Percentiles rank a stretch among this genome's conserved stretches.
These are phyloP conservation scores for Struthio camelus DNA, from an alignment of 2,113 vertebrate species.

Conservation along the genomic window DNA sequence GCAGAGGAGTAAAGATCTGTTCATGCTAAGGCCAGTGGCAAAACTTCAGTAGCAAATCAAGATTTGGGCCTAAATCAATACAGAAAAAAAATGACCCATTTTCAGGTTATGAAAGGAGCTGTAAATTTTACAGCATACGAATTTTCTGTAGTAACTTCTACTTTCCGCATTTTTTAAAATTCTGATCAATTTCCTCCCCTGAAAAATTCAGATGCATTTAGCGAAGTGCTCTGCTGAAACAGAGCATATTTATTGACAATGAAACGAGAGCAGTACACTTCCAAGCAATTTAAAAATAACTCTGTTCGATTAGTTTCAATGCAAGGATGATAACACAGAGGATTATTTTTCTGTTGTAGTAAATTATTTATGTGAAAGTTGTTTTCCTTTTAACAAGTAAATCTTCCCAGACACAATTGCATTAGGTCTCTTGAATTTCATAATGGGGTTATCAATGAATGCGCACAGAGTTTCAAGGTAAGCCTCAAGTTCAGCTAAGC, in stretches of 20 bases:
- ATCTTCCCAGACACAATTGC: slow-evolving; percentile 60
- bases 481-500: slow-evolving; percentile 26
- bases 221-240: slow-evolving; percentile 62
- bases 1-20: background rate
- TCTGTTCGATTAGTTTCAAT: slow-evolving; percentile 63
- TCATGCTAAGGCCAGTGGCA: background rate
- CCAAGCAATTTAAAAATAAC: slow-evolving; percentile 75
- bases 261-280: slow-evolving; percentile 68
- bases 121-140: background rate
- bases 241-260: slow-evolving; percentile 67
- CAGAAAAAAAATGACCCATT: background rate
- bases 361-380: slow-evolving; percentile 74
- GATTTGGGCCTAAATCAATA: background rate
- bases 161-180: background rate
- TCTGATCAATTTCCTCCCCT: background rate
- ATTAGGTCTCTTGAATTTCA: slow-evolving; percentile 65
- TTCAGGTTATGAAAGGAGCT: slow-evolving; percentile 8
- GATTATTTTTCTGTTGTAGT: slow-evolving; percentile 64
- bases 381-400: slow-evolving; percentile 64
- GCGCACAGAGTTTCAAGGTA: slow-evolving; percentile 50
- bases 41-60: background rate
- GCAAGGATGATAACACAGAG: slow-evolving; percentile 54
- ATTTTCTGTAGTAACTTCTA: background rate
- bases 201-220: slow-evolving; percentile 57
- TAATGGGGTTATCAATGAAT: slow-evolving; percentile 53